Evolutionary conservation across 2,888 invertebrate species (phyloP).

Genomic region (Nycteola revayana): DNA sequence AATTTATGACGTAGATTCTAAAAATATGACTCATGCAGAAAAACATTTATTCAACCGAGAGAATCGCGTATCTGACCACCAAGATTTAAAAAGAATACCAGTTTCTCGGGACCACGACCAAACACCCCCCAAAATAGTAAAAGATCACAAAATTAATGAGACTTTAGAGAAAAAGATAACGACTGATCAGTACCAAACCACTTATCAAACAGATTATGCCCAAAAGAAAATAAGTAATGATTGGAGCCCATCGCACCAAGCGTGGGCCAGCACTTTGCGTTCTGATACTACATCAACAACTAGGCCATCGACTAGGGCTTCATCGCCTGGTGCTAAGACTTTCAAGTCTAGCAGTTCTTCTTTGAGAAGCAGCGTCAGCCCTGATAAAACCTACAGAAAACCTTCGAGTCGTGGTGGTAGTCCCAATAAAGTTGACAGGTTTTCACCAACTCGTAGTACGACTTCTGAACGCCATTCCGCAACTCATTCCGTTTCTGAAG

Average conservation of each 20-base stretch:
- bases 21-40: too few species aligned
- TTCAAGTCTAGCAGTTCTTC: constrained; percentile 79
- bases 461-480: constrained; percentile 49
- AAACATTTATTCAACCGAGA: too few species aligned
- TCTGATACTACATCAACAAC: constrained; percentile 83
- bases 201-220: constrained; percentile 82
- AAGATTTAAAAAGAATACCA: background rate
- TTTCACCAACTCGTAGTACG: constrained; percentile 53
- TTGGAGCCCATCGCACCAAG: constrained; percentile 87
- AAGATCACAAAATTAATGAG: constrained; percentile 49
- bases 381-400: constrained; percentile 62
- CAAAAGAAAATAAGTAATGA: constrained; percentile 83
- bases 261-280: constrained; percentile 88
- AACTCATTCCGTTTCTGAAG: constrained; percentile 52
- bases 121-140: constrained; percentile 38
- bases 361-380: constrained; percentile 77
- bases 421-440: constrained; percentile 49
- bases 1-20: too few species aligned
- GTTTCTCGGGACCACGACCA: constrained; percentile 39
- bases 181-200: constrained; percentile 81
- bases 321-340: constrained; percentile 78
- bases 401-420: constrained; percentile 63
- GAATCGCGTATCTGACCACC: background rate
- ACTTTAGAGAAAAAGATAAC: constrained; percentile 54
- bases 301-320: constrained; percentile 75